Evolutionary conservation across 2,888 invertebrate genomes (phyloP), one percentile per base, ranked within the genome.

Genomic region (Nasonia oneida): DNA sequence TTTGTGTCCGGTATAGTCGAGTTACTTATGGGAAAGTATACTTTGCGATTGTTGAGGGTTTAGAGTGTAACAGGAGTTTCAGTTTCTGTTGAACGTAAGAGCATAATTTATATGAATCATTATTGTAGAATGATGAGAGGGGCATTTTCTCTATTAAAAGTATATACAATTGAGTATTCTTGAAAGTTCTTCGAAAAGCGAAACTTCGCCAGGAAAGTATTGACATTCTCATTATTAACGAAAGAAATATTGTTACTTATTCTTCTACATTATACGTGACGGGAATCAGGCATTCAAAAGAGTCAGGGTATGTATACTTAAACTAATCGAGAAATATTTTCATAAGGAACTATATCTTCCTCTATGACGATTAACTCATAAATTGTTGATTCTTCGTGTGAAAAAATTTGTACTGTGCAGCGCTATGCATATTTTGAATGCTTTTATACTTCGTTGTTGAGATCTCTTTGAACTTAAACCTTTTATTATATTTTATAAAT

Each of bases 391-490:
- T 76, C n/a, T 76, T 12, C 14, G 15, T 70, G n/a, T 70, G n/a
- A 78, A 57, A 3, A 64, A 70, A 29, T 81, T 80, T 67, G 14
- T 81, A 76, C 33, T 61, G 50, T 76, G 73, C 67, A 47, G 14
- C n/a, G 64, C 37, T 83, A 64, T 61, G 3, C n/a, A 14, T 23
- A 23, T 57, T 79, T 84, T 61, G 47, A 71, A 61, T 74, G 53
- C 67, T 82, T 83, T 64, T 67, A 39, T 71, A 80, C 57, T 80
- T 75, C 61, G 67, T 50, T 75, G n/a, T 29, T 71, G 39, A 57
- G 75, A 83, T 74, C 81, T 82, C 74, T 81, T 85, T 85, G 78
- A 82, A 79, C 71, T 85, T 85, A 70, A 85, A 78, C 6, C 15
- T 23, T 82, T 76, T 74, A 53, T 77, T 75, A 29, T 83, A 50